Evolutionary conservation across 2,888 invertebrate genomes (phyloP), one percentile per base, ranked within the genome.

Genomic region (Anarsia innoxiella): DNA sequence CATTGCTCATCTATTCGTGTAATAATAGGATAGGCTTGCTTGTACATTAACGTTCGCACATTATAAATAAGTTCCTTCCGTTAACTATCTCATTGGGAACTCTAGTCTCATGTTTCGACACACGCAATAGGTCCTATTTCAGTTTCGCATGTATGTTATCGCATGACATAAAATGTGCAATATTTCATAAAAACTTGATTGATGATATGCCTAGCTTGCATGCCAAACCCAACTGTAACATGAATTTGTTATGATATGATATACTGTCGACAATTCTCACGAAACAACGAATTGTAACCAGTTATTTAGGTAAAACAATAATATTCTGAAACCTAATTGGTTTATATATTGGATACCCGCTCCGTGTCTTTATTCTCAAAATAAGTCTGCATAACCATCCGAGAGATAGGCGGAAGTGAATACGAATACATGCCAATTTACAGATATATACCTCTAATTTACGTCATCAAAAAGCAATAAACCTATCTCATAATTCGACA

Each of bases 401-500:
- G n/a, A n/a, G n/a, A n/a, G n/a, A n/a, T n/a, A n/a, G n/a, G n/a
- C n/a, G n/a, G n/a, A n/a, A n/a, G n/a, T n/a, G n/a, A n/a, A n/a
- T n/a, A n/a, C n/a, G n/a, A n/a, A n/a, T n/a, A n/a, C 12, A 6
- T 10, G 26, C 2, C 3, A 15, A 26, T 34, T 15, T 15, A 12
- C 31, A 23, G 31, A 31, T n/a, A n/a, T n/a, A n/a, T 11, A 31
- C 31, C 23, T 11, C 6, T 6, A 8, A 28, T 36, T 29, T 23
- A 19, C 14, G 11, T 36, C 13, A 12, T 25, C 31, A 10, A 23
- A 34, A 14, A 26, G 15, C 16, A 16, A 29, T 36, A 23, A 36
- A 30, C 11, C 16, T 37, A 39, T 37, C 6, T 23, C 37, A 31
- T 25, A 36, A 23, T 51, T 32, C 45, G 52, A 40, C 44, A 50